Conservation (phyloP, 2,888 invertebrate genomes). For the Hermaeophaga mercurialis region DNA sequence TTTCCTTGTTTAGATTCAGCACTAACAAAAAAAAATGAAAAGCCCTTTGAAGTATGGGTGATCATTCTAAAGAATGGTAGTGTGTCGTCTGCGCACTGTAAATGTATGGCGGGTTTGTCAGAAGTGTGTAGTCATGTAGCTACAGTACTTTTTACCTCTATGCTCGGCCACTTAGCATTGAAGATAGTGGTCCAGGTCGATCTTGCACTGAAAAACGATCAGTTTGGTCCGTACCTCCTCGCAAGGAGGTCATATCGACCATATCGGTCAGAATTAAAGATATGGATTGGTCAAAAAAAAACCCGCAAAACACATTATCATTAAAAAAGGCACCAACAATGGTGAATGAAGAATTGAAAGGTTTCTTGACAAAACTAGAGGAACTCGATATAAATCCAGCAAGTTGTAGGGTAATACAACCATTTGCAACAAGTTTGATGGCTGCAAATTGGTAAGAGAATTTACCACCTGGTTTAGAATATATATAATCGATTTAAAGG, state of each 20-base stretch:
- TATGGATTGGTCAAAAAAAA: constrained; percentile 15
- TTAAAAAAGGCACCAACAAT: neutral
- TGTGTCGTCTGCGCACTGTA: constrained; percentile 26
- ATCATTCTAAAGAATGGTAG: constrained; percentile 27
- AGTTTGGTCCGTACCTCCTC: constrained; percentile 13
- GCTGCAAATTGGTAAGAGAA: neutral
- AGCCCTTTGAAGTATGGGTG: constrained; percentile 26
- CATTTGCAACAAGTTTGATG: neutral
- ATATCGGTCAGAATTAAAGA: neutral
- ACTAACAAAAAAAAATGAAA: no score
- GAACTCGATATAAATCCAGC: neutral
- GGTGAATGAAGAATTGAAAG: neutral
- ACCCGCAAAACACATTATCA: neutral
- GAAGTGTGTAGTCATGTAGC: constrained; percentile 31
- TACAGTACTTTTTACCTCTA: constrained; percentile 21
- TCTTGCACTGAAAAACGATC: constrained; percentile 23
- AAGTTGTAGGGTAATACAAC: neutral
- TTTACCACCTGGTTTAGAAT: neutral
- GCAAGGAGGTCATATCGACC: neutral
- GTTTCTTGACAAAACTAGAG: neutral
- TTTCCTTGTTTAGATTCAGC: no score
- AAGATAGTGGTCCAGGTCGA: constrained; percentile 4
- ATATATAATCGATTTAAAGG: neutral
- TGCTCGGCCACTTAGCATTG: constrained; percentile 19
- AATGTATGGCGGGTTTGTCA: constrained; percentile 27